Percentiles rank a stretch among this genome's conserved stretches.
phyloP scores from a whole-genome alignment of 2,797 vertebrate species.

The Phalloptychus januarius region DNA sequence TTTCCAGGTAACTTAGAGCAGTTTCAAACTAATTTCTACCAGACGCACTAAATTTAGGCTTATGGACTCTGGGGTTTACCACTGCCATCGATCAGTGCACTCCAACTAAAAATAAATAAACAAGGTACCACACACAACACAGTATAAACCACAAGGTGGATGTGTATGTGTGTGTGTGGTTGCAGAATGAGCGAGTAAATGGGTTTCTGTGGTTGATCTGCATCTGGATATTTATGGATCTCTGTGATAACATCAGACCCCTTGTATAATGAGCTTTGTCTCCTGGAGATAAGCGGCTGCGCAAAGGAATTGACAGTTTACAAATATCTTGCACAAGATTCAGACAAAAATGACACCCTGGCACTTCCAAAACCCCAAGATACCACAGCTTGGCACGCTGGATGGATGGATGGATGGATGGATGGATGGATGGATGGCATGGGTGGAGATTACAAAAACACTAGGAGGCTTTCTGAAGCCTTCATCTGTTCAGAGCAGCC shows the following conservation, averaged over 20 bases:
- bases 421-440: constrained; percentile 5
- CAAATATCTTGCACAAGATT: constrained; percentile 7
- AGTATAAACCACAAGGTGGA: constrained; percentile 16
- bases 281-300: constrained; percentile 34
- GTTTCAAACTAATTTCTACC: constrained; percentile 19
- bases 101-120: background rate
- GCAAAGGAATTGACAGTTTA: constrained; percentile 20
- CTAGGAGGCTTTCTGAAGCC: constrained; percentile 25
- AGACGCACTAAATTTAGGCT: constrained; percentile 14
- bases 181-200: constrained; percentile 40
- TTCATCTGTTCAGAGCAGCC: constrained; percentile 8
- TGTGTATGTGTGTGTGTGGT: constrained; percentile 13
- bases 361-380: constrained; percentile 40
- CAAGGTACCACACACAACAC: constrained; percentile 4
- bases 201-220: constrained; percentile 51
- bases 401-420: constrained; percentile 3
- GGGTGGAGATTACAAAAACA: constrained; percentile 21
- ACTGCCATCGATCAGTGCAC: background rate
- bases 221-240: constrained; percentile 62
- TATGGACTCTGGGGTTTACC: constrained; percentile 22
- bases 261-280: constrained; percentile 6
- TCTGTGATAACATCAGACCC: constrained; percentile 50
- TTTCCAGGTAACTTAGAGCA: constrained; percentile 1
- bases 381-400: constrained; percentile 24
- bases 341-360: constrained; percentile 16